Evolutionary conservation across 2,113 vertebrate genomes (phyloP).

Genomic region (Tinamus guttatus): DNA sequence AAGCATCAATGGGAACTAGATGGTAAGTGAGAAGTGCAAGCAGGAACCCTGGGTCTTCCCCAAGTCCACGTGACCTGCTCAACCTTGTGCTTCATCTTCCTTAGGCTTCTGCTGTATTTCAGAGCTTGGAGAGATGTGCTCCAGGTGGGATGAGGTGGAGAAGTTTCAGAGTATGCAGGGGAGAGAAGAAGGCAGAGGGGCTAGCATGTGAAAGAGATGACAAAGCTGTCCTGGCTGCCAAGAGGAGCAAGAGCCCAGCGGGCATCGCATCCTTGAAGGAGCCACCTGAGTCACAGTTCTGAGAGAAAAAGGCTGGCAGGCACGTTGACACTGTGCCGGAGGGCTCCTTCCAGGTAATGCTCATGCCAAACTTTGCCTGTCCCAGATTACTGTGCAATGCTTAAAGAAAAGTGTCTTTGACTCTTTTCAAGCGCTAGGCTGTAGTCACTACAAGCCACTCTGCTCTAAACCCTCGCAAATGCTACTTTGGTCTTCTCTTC

Average conservation of each 20-base stretch:
- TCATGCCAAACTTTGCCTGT: not conserved
- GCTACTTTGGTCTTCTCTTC: not conserved
- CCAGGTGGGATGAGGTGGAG: not conserved
- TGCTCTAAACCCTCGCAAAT: no score
- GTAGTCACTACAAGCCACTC: not conserved
- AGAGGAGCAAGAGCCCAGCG: not conserved
- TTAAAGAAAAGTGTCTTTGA: not conserved
- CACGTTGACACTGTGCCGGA: not conserved
- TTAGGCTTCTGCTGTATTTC: not conserved
- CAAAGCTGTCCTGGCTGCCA: not conserved
- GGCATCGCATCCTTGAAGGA: not conserved
- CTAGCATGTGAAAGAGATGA: not conserved
- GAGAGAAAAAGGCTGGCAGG: not conserved
- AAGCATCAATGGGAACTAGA: no score
- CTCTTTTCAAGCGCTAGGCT: not conserved
- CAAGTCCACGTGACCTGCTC: not conserved
- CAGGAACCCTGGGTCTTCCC: not conserved
- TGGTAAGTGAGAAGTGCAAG: not conserved
- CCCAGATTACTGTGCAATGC: not conserved
- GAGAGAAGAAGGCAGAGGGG: not conserved
- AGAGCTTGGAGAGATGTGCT: not conserved
- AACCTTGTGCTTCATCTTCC: not conserved
- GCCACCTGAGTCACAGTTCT: not conserved
- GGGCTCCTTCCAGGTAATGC: not conserved
- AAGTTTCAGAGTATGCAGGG: not conserved